Conservation (phyloP, 2,888 invertebrate species). For the Sphaerophoria rueppellii region DNA sequence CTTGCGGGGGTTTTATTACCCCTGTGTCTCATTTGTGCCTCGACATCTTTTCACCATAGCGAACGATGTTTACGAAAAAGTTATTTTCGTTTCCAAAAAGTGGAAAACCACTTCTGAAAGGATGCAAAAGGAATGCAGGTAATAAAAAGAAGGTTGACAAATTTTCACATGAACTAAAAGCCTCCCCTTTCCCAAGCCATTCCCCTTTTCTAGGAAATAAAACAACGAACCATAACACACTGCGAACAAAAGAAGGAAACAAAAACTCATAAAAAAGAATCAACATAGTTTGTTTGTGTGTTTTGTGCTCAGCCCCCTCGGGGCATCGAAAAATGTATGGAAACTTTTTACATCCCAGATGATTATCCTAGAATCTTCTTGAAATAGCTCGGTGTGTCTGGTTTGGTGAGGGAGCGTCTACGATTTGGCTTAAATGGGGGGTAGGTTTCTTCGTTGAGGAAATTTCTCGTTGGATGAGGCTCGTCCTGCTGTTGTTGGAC, state of each 20-base stretch:
- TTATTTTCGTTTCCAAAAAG: neutral
- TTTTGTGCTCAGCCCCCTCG: slow-evolving; percentile 10
- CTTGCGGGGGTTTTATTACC: slow-evolving; percentile 23
- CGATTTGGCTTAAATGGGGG: slow-evolving; percentile 82
- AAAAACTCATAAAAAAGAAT: slow-evolving; percentile 15
- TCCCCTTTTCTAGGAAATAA: neutral
- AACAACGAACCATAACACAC: slow-evolving; percentile 7
- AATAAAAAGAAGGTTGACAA: slow-evolving; percentile 60
- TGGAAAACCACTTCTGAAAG: slow-evolving; percentile 4
- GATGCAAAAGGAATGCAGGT: slow-evolving; percentile 62
- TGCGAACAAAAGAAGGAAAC: neutral
- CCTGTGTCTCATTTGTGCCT: slow-evolving; percentile 36
- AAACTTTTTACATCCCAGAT: slow-evolving; percentile 68
- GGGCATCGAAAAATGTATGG: slow-evolving; percentile 9
- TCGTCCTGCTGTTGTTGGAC: slow-evolving; percentile 59
- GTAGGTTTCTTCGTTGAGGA: slow-evolving; percentile 81
- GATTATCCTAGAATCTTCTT: slow-evolving; percentile 82
- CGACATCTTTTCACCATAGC: slow-evolving; percentile 7
- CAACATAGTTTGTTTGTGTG: slow-evolving; percentile 39
- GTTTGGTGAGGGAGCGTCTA: slow-evolving; percentile 81
- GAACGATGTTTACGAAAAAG: slow-evolving; percentile 8
- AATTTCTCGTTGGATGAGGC: slow-evolving; percentile 78
- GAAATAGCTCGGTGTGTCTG: slow-evolving; percentile 81
- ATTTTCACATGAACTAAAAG: slow-evolving; percentile 51
- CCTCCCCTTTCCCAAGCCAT: neutral